Conservation (phyloP, 2,888 invertebrate species). For the Agrochola lota region DNA sequence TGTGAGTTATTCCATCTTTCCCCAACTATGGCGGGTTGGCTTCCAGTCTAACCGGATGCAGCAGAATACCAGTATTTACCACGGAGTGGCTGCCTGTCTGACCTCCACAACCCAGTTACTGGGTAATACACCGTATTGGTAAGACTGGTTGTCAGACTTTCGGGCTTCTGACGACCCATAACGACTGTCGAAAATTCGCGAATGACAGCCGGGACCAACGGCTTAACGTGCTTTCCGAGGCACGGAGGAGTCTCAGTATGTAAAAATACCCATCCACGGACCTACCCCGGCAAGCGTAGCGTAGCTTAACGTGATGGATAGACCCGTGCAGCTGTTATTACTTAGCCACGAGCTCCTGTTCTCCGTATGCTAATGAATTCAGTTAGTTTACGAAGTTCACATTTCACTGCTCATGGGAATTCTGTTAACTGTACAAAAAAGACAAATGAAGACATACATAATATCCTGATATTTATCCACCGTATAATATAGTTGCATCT, state of each 20-base stretch:
- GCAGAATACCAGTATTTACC: too few relatives aligned
- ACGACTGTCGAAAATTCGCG: neutral
- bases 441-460: neutral
- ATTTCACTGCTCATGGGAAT: neutral
- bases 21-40: neutral
- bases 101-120: neutral
- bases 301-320: neutral
- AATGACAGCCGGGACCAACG: neutral
- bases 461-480: constrained; percentile 14
- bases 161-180: too few relatives aligned
- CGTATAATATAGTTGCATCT: constrained; percentile 6
- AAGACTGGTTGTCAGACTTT: neutral
- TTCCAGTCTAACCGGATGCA: neutral
- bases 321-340: neutral
- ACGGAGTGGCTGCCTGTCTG: neutral
- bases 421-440: neutral
- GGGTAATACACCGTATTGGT: neutral
- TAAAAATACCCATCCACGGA: too few relatives aligned
- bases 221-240: too few relatives aligned
- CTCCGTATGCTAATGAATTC: neutral
- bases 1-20: neutral
- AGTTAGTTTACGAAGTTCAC: neutral
- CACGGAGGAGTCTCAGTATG: too few relatives aligned
- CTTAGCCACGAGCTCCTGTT: neutral
- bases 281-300: neutral